A percentile compares a stretch with the other conserved stretches of the same genome.
phyloP scores from a whole-genome alignment of 1,140 invertebrate species.

The Cyphomyrmex costatus region DNA sequence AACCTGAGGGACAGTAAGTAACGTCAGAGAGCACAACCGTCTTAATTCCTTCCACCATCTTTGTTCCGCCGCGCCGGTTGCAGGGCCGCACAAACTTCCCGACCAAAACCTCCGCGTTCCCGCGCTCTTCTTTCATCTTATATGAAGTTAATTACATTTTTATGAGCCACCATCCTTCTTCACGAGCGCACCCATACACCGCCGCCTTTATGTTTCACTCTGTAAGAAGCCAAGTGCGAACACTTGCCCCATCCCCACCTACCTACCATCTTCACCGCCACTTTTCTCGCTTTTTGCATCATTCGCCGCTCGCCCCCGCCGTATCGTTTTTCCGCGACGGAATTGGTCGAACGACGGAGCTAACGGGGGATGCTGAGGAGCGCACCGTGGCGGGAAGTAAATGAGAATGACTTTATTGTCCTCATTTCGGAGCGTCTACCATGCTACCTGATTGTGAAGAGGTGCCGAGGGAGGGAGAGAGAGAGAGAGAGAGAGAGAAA shows the following conservation, averaged over 20 bases:
- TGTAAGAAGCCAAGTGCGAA: conserved; percentile 63
- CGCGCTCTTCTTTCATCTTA: conserved; percentile 73
- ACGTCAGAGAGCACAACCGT: conserved; percentile 56
- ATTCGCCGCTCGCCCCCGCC: conserved; percentile 25
- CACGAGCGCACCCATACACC: conserved; percentile 50
- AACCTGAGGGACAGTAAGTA: conserved; percentile 63
- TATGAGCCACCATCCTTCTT: conserved; percentile 75
- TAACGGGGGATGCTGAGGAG: not conserved
- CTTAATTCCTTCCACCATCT: conserved; percentile 78
- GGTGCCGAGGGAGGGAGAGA: conserved; percentile 5
- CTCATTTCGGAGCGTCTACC: conserved; percentile 62
- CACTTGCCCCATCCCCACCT: conserved; percentile 23
- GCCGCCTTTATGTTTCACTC: conserved; percentile 62
- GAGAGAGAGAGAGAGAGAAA: not conserved
- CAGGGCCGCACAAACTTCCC: conserved; percentile 46
- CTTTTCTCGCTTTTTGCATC: conserved; percentile 35
- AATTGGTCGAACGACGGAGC: conserved; percentile 30
- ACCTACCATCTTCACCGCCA: conserved; percentile 15
- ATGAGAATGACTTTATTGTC: conserved; percentile 74
- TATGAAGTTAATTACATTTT: conserved; percentile 80
- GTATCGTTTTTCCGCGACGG: conserved; percentile 59
- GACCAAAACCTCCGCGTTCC: not conserved
- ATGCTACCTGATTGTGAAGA: conserved; percentile 59
- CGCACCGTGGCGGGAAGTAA: conserved; percentile 56
- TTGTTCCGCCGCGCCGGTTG: conserved; percentile 46